Conservation (phyloP, 2,888 invertebrate species). For the Mycalesis mineus region DNA sequence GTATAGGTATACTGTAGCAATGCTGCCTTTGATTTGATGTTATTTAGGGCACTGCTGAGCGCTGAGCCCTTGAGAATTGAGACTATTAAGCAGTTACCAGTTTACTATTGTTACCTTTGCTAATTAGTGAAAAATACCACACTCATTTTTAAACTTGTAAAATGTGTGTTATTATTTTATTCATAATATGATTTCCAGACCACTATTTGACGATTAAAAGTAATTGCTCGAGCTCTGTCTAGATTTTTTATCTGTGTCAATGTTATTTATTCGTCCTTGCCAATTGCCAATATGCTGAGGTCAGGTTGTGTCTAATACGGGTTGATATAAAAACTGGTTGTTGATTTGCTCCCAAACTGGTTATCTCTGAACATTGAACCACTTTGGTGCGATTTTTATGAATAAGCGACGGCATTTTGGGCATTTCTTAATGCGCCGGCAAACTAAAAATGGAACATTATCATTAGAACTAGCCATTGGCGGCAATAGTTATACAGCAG, state of each 20-base stretch:
- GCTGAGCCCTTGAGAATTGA: conserved; percentile 16
- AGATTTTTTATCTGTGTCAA: not conserved
- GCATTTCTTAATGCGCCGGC: no score
- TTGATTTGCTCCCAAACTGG: not conserved
- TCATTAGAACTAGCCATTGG: no score
- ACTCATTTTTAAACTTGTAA: not conserved
- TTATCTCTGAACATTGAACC: no score
- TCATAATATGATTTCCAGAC: no score
- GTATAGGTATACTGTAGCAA: not conserved
- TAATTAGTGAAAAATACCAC: not conserved
- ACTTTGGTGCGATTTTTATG: no score
- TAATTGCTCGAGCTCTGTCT: not conserved
- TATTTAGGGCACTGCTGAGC: conserved; percentile 16
- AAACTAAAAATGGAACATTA: no score
- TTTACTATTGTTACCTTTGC: not conserved
- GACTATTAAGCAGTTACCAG: not conserved
- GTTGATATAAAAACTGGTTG: not conserved
- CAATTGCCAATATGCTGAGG: not conserved
- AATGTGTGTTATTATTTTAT: no score
- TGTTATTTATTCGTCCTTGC: not conserved
- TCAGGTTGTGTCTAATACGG: not conserved
- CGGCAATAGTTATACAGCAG: no score
- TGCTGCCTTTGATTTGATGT: conserved; percentile 4
- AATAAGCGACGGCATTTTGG: no score
- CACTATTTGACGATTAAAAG: not conserved